phyloP scores from a whole-genome alignment of 2,888 invertebrate species.

The Drosophila anceps region DNA sequence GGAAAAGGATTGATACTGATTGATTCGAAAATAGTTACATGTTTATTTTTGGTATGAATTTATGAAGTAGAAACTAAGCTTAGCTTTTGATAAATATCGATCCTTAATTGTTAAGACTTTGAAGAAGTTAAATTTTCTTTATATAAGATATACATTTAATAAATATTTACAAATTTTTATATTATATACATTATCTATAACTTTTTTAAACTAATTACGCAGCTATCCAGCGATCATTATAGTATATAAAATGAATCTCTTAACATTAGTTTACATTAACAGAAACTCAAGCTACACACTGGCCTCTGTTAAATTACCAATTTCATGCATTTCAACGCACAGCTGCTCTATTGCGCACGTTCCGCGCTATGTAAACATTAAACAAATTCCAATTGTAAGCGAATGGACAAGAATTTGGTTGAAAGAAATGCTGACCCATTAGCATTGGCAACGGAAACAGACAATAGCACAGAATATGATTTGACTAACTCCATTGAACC shows the following conservation, averaged over 20 bases:
- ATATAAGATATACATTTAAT: neutral
- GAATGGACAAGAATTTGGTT: slow-evolving; percentile 27
- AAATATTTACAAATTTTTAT: neutral
- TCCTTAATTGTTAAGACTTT: neutral
- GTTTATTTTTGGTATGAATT: neutral
- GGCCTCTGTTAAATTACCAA: slow-evolving; percentile 7
- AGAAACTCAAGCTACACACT: neutral
- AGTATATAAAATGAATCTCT: rapidly evolving
- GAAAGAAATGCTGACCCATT: slow-evolving; percentile 12
- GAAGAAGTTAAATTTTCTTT: neutral
- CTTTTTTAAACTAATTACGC: too few relatives aligned
- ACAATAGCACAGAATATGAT: neutral
- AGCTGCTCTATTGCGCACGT: neutral
- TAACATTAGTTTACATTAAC: neutral
- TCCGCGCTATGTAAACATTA: slow-evolving; percentile 20
- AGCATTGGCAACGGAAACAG: slow-evolving; percentile 7
- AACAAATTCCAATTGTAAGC: neutral
- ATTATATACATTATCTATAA: neutral
- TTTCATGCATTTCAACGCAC: slow-evolving; percentile 41
- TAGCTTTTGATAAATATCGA: neutral
- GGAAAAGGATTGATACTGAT: slow-evolving; percentile 86
- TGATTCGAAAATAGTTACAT: neutral
- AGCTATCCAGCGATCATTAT: neutral
- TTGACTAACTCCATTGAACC: neutral
- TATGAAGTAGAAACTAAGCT: neutral